phyloP scores from a whole-genome alignment of 2,113 vertebrate genomes.

The Alectura lathami region DNA sequence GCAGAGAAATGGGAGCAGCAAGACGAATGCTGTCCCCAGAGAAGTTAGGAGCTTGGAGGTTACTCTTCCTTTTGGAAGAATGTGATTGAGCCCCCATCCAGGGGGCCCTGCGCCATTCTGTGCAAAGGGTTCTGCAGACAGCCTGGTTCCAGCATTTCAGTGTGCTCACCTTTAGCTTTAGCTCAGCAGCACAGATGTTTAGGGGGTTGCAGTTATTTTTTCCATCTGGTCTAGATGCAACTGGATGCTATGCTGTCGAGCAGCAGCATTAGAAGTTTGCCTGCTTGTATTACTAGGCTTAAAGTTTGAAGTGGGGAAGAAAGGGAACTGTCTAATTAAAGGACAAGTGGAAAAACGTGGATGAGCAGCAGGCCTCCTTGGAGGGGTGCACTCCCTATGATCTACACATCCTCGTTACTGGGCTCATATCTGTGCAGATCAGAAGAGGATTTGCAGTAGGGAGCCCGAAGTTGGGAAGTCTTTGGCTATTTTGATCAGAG shows the following conservation, averaged over 20 bases:
- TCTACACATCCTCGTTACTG: background rate
- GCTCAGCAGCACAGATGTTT: background rate
- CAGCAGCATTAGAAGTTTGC: background rate
- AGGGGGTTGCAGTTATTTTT: background rate
- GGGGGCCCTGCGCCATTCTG: background rate
- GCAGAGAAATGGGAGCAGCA: background rate
- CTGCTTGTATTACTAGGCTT: background rate
- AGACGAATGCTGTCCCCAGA: background rate
- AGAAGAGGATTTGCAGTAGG: background rate
- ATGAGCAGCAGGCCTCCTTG: background rate
- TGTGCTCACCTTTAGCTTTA: background rate
- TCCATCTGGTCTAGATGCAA: background rate
- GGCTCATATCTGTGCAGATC: background rate
- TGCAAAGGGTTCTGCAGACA: background rate
- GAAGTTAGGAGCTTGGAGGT: background rate
- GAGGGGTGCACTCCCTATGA: background rate
- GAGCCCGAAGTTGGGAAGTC: background rate
- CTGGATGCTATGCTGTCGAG: background rate
- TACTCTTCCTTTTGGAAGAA: background rate
- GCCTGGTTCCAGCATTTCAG: background rate
- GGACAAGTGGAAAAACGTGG: background rate
- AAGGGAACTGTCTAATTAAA: background rate
- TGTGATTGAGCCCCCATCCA: background rate
- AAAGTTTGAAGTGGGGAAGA: background rate
- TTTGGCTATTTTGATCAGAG: slow-evolving; percentile 10